Percentiles rank a stretch among this genome's conserved stretches.
phyloP scores from a whole-genome alignment of 1,140 invertebrate species.

The Cylas formicarius region DNA sequence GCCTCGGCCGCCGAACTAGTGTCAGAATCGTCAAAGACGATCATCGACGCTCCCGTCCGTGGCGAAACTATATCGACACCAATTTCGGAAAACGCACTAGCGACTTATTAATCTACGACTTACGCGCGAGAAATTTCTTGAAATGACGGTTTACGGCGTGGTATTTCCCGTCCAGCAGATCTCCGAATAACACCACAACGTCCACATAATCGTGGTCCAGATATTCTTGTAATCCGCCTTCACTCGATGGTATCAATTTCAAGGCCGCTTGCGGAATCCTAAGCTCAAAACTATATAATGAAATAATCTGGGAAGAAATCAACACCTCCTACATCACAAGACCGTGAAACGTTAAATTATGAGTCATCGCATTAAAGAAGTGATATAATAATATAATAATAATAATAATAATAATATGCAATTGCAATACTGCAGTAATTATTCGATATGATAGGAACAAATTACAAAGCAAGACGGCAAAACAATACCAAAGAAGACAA shows the following conservation, averaged over 20 bases:
- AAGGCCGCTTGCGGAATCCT: constrained; percentile 25
- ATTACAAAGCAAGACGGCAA: no score
- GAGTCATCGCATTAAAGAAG: no score
- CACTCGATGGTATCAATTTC: constrained; percentile 16
- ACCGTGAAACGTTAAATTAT: no score
- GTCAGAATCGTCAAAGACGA: constrained; percentile 54
- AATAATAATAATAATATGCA: no score
- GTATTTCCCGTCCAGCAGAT: constrained; percentile 18
- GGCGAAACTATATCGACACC: constrained; percentile 15
- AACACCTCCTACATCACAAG: no score
- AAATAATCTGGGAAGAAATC: no score
- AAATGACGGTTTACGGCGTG: constrained; percentile 8
- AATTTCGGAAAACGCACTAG: background rate
- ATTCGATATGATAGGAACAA: no score
- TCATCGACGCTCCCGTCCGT: constrained; percentile 45
- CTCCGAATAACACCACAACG: constrained; percentile 17
- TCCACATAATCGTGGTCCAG: constrained; percentile 13
- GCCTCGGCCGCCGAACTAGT: constrained; percentile 52
- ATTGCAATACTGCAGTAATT: no score
- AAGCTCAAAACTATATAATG: constrained; percentile 14
- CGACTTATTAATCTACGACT: constrained; percentile 8
- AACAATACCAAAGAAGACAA: no score
- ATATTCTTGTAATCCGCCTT: constrained; percentile 17
- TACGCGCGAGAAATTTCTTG: constrained; percentile 23
- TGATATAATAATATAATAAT: no score